Percentiles rank a stretch among this genome's conserved stretches.
These are phyloP conservation scores for Nomia melanderi DNA, from an alignment of 1,140 invertebrate species.

Conservation along the genomic window DNA sequence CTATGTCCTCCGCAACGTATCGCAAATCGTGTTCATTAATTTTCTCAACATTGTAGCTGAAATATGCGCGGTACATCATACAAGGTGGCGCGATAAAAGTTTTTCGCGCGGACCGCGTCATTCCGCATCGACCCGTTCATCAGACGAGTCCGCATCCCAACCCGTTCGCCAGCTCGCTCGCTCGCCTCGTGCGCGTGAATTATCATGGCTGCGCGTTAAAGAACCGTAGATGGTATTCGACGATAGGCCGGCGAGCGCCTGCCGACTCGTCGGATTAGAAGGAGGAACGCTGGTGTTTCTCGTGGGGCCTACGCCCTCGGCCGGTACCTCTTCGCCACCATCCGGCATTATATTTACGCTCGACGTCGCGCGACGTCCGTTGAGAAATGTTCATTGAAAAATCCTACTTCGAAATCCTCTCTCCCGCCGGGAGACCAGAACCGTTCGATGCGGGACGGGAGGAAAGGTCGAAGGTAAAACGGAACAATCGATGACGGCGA, in stretches of 20 bases:
- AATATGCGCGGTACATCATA: slow-evolving; percentile 19
- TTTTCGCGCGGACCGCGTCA: slow-evolving; percentile 10
- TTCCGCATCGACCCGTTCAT: slow-evolving; percentile 39
- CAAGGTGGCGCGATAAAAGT: slow-evolving; percentile 29
- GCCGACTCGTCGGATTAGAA: slow-evolving; percentile 33
- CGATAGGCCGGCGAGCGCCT: slow-evolving; percentile 23
- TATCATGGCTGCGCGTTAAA: slow-evolving; percentile 43
- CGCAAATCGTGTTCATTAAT: slow-evolving; percentile 36
- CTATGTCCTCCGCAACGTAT: background rate
- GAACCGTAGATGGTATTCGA: slow-evolving; percentile 51
- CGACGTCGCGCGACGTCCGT: slow-evolving; percentile 15
- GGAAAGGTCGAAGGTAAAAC: slow-evolving; percentile 44
- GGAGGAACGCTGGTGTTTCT: background rate
- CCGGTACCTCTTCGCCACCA: background rate
- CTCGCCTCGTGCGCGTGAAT: slow-evolving; percentile 37
- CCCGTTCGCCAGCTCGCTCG: too few relatives aligned
- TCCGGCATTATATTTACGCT: slow-evolving; percentile 41
- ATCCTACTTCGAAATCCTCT: slow-evolving; percentile 39
- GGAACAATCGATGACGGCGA: slow-evolving; percentile 61
- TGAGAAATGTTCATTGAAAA: slow-evolving; percentile 63
- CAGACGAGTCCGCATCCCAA: slow-evolving; percentile 25
- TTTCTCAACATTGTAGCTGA: slow-evolving; percentile 1
- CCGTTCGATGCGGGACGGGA: background rate
- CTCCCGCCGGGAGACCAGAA: background rate
- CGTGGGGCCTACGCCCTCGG: slow-evolving; percentile 6